A percentile compares a stretch with the other conserved stretches of the same genome.
phyloP scores from a whole-genome alignment of 2,888 invertebrate genomes.

The Pseudoips prasinana region DNA sequence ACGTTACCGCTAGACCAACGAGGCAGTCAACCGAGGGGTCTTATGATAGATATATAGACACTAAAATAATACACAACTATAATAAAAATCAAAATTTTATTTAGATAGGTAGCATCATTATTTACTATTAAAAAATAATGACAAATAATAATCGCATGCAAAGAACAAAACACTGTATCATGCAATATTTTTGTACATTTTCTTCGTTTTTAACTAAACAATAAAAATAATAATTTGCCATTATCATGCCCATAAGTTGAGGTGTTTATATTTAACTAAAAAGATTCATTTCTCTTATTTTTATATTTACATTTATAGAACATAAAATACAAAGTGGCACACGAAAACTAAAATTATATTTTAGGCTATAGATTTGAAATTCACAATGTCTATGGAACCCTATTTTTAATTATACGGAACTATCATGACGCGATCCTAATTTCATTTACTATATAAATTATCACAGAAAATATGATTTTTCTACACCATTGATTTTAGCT shows the following conservation, averaged over 20 bases:
- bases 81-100: conserved; percentile 34
- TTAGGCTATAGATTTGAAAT: no score
- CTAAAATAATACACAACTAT: conserved; percentile 16
- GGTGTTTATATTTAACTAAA: conserved; percentile 18
- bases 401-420: conserved; percentile 23
- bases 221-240: conserved; percentile 34
- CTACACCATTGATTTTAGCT: conserved; percentile 35
- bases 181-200: conserved; percentile 67
- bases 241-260: conserved; percentile 28
- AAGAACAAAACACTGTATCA: conserved; percentile 68
- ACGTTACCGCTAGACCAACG: no score
- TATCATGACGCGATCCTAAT: conserved; percentile 40
- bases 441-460: conserved; percentile 46
- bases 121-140: conserved; percentile 40
- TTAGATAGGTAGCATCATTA: conserved; percentile 26
- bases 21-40: no score
- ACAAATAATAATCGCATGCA: conserved; percentile 59
- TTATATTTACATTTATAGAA: conserved; percentile 28
- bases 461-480: conserved; percentile 59
- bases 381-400: conserved; percentile 13
- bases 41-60: no score
- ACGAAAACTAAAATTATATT: conserved; percentile 17
- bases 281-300: conserved; percentile 20
- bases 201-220: conserved; percentile 42
- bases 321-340: conserved; percentile 31